Evolutionary conservation across 2,888 invertebrate genomes (phyloP).

Genomic region (Drosophila quinaria): DNA sequence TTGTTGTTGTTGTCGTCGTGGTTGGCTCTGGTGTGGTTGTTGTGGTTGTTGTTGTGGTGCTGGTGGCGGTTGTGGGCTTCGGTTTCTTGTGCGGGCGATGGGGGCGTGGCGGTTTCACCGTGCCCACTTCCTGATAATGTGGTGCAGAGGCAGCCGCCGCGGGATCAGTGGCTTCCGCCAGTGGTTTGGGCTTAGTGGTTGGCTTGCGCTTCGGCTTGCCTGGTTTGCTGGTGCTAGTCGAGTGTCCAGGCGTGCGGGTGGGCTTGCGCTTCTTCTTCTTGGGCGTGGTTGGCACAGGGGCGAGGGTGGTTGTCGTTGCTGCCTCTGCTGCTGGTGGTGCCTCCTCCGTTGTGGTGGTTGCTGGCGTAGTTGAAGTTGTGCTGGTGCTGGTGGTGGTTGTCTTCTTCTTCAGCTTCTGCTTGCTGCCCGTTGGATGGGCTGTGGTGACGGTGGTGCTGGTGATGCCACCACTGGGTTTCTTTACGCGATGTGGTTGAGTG

Average conservation of each 20-base stretch:
- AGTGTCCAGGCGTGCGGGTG: conserved; percentile 69
- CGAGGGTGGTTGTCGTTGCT: conserved; percentile 38
- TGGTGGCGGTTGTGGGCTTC: conserved; percentile 52
- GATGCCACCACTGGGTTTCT: conserved; percentile 68
- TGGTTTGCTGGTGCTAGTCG: conserved; percentile 25
- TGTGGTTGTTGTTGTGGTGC: conserved; percentile 30
- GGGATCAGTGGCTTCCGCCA: conserved; percentile 24
- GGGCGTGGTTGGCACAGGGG: conserved; percentile 46
- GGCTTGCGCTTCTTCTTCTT: conserved; percentile 83
- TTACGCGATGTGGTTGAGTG: conserved; percentile 69
- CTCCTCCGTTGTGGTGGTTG: conserved; percentile 23
- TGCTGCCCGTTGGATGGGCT: conserved; percentile 46
- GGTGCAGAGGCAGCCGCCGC: conserved; percentile 52
- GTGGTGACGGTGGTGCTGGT: conserved; percentile 38
- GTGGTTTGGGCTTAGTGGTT: conserved; percentile 64
- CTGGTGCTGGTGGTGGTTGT: conserved; percentile 45
- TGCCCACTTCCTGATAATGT: conserved; percentile 39
- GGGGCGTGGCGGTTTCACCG: conserved; percentile 43
- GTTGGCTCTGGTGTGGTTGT: conserved; percentile 26
- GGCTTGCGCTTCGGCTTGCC: conserved; percentile 49
- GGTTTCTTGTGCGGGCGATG: conserved; percentile 59
- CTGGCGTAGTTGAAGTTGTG: conserved; percentile 29
- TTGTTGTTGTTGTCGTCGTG: conserved; percentile 22
- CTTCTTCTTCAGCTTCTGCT: conserved; percentile 82
- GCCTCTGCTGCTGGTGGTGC: conserved; percentile 32